Evolutionary conservation across 2,797 vertebrate species (phyloP).

Genomic region (Toxotes lorentzi): DNA sequence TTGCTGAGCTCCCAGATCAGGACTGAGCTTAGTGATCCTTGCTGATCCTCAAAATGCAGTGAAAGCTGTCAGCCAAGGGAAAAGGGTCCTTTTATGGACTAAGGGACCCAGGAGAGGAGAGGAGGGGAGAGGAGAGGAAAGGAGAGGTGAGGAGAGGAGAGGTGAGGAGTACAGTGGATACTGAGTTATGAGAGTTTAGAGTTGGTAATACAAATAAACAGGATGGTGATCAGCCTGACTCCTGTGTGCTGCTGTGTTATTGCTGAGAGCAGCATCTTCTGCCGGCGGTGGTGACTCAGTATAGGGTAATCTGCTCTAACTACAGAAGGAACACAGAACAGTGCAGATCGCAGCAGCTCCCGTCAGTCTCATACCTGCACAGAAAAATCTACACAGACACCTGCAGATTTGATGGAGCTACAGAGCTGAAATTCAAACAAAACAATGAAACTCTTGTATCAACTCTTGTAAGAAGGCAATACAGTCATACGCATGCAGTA

Average conservation of each 20-base stretch:
- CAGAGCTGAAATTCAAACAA: neutral
- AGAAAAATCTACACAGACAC: constrained; percentile 3
- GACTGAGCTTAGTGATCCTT: constrained; percentile 53
- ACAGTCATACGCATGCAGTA: neutral
- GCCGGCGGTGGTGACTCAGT: constrained; percentile 55
- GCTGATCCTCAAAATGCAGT: constrained; percentile 61
- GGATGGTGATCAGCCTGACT: constrained; percentile 22
- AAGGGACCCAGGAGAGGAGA: neutral
- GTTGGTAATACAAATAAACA: constrained; percentile 34
- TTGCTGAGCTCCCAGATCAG: constrained; percentile 55
- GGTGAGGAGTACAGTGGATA: neutral
- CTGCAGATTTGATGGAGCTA: neutral
- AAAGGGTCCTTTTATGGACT: constrained; percentile 55
- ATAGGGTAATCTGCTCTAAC: constrained; percentile 52
- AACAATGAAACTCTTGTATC: neutral
- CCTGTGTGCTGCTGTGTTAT: constrained; percentile 33
- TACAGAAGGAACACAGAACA: constrained; percentile 31
- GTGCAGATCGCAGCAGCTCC: neutral
- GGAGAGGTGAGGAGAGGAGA: constrained; percentile 15
- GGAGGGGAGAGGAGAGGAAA: neutral
- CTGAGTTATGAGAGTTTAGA: neutral
- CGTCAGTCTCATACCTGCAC: neutral
- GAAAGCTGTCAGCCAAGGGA: constrained; percentile 41
- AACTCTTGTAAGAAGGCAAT: neutral
- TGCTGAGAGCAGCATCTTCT: constrained; percentile 65